Evolutionary conservation across 2,888 invertebrate genomes (phyloP).

Genomic region (Automeris io): DNA sequence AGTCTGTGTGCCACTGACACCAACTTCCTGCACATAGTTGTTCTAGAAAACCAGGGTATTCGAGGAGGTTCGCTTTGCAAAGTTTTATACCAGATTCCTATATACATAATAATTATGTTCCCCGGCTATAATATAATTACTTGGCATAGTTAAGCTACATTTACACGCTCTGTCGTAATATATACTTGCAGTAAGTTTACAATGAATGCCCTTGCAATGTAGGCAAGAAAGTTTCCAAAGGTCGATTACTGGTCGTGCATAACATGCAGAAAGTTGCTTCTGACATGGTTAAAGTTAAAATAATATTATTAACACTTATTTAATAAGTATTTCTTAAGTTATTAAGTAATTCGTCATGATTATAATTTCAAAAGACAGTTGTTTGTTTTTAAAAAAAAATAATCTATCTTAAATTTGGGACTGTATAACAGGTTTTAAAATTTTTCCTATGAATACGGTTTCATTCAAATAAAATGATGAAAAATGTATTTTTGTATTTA

Average conservation of each 20-base stretch:
- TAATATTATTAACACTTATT: no score
- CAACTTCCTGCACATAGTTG: not conserved
- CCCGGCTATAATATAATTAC: not conserved
- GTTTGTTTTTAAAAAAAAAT: not conserved
- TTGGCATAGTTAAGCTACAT: no score
- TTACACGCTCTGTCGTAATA: no score
- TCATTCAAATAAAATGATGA: no score
- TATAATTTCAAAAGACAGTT: not conserved
- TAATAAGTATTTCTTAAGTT: not conserved
- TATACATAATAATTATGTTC: not conserved
- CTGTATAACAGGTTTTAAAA: no score
- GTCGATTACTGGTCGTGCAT: not conserved
- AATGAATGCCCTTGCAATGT: not conserved
- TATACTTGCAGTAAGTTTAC: not conserved
- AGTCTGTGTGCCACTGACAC: no score
- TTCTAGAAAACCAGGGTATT: not conserved
- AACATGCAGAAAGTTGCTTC: not conserved
- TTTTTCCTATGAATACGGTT: no score
- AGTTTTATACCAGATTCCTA: not conserved
- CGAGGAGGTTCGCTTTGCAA: no score
- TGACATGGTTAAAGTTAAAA: no score
- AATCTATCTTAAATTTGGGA: no score
- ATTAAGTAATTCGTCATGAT: not conserved
- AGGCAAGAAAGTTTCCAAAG: not conserved
- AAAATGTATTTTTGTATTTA: no score